Base-by-base conservation (phyloP, 2,113 vertebrate genomes). In the Pluvianellus socialis region DNA sequence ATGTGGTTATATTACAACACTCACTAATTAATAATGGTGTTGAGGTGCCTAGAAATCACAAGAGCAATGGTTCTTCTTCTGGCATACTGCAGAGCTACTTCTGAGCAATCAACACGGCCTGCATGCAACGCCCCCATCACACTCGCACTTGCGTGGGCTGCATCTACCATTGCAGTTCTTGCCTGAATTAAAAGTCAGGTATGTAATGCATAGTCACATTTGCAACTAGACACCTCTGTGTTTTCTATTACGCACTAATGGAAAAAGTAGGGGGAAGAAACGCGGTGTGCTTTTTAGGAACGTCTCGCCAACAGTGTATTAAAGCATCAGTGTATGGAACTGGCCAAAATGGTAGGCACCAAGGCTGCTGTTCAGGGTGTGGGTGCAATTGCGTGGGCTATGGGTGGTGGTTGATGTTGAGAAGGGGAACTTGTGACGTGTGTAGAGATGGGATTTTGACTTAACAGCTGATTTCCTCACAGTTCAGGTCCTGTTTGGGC, bases 71-170 rank as follows among this genome's bases (percentile, higher is more conserved):
- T 58, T 68, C 14, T 62, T 68, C 18, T 62, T n/a, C 82, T 73
- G 72, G 81, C 53, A 56, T 50, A 23, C 14, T 3, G 6, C 4
- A 2, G 70, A 65, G 55, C 2, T 11, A 10, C 68, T 65, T 28
- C 79, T 77, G 80, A 94, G 76, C 65, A 22, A 14, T 14, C 12
- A 53, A 4, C 6, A 2, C 53, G 47, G 50, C 14, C 42, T 32
- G 49, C 15, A 4, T 10, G 71, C 61, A 28, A 4, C 58, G 58
- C 30, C 52, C 59, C 22, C 23, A 1, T 13, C 61, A 6, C 53
- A 7, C 15, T 21, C 23, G 59, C 58, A 20, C 38, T 5, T 16
- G 10, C 1, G 9, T 3, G 26, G 49, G 17, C 35, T 2, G 3
- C 35, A 6, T 2, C 55, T 52, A 4, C 49, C 14, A 4, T 3